phyloP scores from a whole-genome alignment of 2,888 invertebrate genomes.

The Nephrotoma guestfalica region DNA sequence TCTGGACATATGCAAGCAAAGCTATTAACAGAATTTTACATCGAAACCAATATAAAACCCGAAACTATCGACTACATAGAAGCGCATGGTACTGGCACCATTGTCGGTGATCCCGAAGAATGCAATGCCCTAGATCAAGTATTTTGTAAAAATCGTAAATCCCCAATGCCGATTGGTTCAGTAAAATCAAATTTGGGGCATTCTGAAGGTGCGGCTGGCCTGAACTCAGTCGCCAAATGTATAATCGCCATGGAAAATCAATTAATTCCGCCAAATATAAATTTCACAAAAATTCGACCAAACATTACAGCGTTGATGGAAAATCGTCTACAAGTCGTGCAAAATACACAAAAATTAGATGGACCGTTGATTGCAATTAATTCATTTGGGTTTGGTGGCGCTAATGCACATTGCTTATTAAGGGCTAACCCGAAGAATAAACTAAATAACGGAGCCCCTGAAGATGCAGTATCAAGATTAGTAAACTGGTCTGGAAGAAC shows the following conservation, averaged over 20 bases:
- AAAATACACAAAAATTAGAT: conserved; percentile 51
- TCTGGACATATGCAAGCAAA: conserved; percentile 47
- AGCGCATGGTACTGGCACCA: conserved; percentile 73
- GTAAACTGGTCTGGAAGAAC: conserved; percentile 50
- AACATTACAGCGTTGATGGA: conserved; percentile 45
- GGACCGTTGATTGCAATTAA: conserved; percentile 54
- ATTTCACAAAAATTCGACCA: conserved; percentile 49
- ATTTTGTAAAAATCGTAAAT: conserved; percentile 58
- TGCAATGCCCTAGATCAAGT: conserved; percentile 65
- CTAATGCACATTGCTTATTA: conserved; percentile 36
- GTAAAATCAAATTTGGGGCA: conserved; percentile 93
- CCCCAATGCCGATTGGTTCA: conserved; percentile 72
- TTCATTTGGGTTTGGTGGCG: conserved; percentile 22
- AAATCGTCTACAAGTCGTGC: conserved; percentile 54
- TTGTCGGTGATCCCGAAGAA: conserved; percentile 86
- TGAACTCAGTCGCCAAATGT: conserved; percentile 71
- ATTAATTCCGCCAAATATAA: conserved; percentile 71
- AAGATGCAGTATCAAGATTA: conserved; percentile 54
- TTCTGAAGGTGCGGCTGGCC: conserved; percentile 71
- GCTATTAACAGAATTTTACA: conserved; percentile 47
- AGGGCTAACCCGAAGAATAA: conserved; percentile 22
- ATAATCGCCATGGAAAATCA: conserved; percentile 68
- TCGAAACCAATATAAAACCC: conserved; percentile 56
- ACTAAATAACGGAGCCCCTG: conserved; percentile 41
- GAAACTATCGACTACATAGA: conserved; percentile 61